Evolutionary conservation across 30 jellyfish, hydroid and myxozoan species (phyloP), one percentile per base, ranked within the genome.

Genomic region (Sanderia malayensis): DNA sequence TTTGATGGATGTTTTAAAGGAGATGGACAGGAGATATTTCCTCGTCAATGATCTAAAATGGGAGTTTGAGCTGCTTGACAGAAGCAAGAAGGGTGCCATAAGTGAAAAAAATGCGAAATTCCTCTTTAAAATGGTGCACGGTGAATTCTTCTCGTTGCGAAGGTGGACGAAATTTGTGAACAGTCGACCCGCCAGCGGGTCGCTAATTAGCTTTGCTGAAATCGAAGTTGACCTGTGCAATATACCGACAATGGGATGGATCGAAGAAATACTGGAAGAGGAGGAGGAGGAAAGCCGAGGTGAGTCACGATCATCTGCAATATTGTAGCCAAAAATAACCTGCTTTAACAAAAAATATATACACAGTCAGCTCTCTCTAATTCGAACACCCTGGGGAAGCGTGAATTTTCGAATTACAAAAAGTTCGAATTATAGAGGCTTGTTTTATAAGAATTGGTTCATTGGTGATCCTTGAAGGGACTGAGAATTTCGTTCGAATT

Each of bases 161-260:
- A 74, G 87, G 60, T 87, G 89, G 89, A 88, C 63, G 6, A 58
- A 46, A 69, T 80, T 87, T 53, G 52, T 87, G 62, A 58, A 75
- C 63, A 29, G 75, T 69, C 34, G 97, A 46, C 66, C 74, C 11
- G 95, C 86, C 1, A 58, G 71, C 0, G 80, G 47, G 27, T 73
- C 92, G 17, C 41, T 60, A 31, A 75, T 87, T 23, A 73, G 89
- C 32, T 87, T 87, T 60, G 89, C 70, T 20, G 97, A 87, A 49
- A 87, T 87, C 60, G 97, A 87, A 65, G 97, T 87, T 47, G 97
- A 87, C 44, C 73, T 87, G 2, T 87, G 97, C 33, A 81, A 75
- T 18, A 81, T 87, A 8, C 95, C 96, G 22, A 80, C 94, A 27
- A 29, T 70, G 74, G 96, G 86, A 8, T 86, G 96, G 96, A 67